Evolutionary conservation across 2,888 invertebrate genomes (phyloP), one percentile per base, ranked within the genome.

Genomic region (Mesochorus sp.): DNA sequence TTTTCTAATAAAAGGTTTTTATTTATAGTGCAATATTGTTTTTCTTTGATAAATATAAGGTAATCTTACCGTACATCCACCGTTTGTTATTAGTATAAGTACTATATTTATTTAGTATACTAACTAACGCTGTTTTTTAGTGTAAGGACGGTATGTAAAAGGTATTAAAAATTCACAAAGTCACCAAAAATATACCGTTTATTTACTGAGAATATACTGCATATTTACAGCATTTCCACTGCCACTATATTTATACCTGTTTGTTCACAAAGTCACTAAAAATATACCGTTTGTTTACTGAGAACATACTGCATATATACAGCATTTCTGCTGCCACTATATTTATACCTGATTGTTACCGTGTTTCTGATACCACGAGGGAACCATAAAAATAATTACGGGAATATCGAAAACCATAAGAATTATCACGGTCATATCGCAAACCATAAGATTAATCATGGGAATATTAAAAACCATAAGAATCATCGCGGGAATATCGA

Each of bases 211-310:
- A 49, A 24, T 24, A 49, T 24, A 49, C 24, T 24, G 2, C 24
- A n/a, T n/a, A n/a, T n/a, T n/a, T n/a, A n/a, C n/a, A n/a, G n/a
- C n/a, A 24, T 49, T 49, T 49, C n/a, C 49, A 49, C 49, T 21
- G 49, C 49, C 49, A 44, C 49, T 24, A 12, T 49, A 49, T 49
- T 24, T 49, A 5, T 49, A 49, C 49, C 49, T n/a, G n/a, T n/a
- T n/a, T n/a, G n/a, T n/a, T n/a, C n/a, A n/a, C n/a, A n/a, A n/a
- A n/a, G n/a, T n/a, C n/a, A n/a, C n/a, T n/a, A 21, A 21, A 49
- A 49, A 49, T 49, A 49, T 24, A 24, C 24, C 24, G 49, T 49
- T 49, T 24, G n/a, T 49, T 24, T 49, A 24, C 24, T 49, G 24
- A 49, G 49, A 49, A 24, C n/a, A 49, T 24, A 49, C 24, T 24